Conservation (phyloP, 2,113 vertebrate species). For the Ivindomyrus marchei region DNA sequence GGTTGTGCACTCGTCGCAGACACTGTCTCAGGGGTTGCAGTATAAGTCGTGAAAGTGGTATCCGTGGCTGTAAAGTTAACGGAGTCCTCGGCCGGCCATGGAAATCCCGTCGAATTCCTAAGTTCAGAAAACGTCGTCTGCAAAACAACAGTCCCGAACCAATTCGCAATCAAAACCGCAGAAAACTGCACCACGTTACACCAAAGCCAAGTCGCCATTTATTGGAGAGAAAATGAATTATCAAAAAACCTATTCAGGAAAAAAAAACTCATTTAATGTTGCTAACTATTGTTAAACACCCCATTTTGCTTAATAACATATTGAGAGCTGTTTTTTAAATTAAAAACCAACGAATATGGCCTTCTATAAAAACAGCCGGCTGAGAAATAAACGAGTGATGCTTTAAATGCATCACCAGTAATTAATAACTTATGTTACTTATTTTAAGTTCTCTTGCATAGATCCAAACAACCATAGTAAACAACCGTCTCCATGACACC, state of each 20-base stretch:
- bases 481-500: background rate
- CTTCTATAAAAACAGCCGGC: background rate
- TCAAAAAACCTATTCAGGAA: background rate
- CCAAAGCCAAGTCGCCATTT: constrained; percentile 33
- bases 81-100: background rate
- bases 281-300: background rate
- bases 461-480: background rate
- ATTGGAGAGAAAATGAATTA: background rate
- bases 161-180: constrained; percentile 22
- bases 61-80: constrained; percentile 20
- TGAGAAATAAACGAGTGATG: background rate
- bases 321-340: background rate
- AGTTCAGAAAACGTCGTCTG: background rate
- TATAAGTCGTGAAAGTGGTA: background rate
- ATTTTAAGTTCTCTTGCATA: background rate
- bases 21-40: background rate
- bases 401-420: background rate
- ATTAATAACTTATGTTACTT: background rate
- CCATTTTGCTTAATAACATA: background rate
- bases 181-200: background rate
- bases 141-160: background rate
- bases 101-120: background rate
- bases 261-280: background rate
- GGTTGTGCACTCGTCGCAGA: constrained; percentile 9
- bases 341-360: background rate